These are phyloP conservation scores for Dascyllus trimaculatus DNA, from an alignment of 2,113 vertebrate species.

Conservation along the genomic window DNA sequence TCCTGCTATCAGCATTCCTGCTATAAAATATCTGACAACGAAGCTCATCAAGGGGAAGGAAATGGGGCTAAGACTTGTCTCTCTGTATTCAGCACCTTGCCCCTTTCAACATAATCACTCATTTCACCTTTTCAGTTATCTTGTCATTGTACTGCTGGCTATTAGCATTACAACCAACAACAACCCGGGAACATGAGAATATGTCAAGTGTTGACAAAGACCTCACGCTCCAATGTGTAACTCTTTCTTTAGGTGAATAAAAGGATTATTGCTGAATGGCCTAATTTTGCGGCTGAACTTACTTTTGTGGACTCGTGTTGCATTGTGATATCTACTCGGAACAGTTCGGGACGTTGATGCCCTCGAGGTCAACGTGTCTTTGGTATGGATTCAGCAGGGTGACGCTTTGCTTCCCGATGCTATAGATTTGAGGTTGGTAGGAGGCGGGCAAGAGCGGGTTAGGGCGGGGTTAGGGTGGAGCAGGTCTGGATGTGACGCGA, in stretches of 20 bases:
- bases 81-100: constrained; percentile 1
- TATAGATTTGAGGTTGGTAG: constrained; percentile 33
- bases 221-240: neutral
- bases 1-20: too few relatives aligned
- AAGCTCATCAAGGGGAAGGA: neutral
- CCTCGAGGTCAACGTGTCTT: constrained; percentile 78
- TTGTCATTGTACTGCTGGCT: constrained; percentile 12
- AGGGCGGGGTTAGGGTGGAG: constrained; percentile 37
- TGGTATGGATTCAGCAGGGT: constrained; percentile 70
- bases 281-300: constrained; percentile 2
- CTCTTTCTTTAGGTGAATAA: constrained; percentile 12
- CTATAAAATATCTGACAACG: too few relatives aligned
- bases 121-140: constrained; percentile 42
- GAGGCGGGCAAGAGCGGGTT: neutral
- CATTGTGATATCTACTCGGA: constrained; percentile 20
- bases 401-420: constrained; percentile 74
- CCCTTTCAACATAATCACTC: neutral
- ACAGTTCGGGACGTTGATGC: constrained; percentile 31
- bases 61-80: neutral
- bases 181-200: constrained; percentile 27
- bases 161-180: constrained; percentile 54
- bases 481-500: constrained; percentile 55
- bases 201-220: constrained; percentile 50
- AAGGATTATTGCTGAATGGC: constrained; percentile 17
- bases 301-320: constrained; percentile 30